Percentiles rank a stretch among this genome's conserved stretches.
phyloP scores from a whole-genome alignment of 2,888 invertebrate genomes.

The Amitus sp. region DNA sequence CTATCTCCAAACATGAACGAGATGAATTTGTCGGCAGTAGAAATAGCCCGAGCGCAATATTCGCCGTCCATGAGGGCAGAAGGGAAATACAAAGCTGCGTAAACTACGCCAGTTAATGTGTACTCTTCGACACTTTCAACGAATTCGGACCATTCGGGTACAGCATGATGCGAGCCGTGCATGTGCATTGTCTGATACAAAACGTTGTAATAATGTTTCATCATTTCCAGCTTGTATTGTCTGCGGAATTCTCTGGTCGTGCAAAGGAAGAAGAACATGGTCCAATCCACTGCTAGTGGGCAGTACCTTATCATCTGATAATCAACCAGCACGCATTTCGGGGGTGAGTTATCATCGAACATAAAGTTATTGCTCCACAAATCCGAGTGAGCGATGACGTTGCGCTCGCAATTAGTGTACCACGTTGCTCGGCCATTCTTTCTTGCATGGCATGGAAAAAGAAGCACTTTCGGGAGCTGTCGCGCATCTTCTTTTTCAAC shows the following conservation, averaged over 20 bases:
- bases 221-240: slow-evolving; percentile 60
- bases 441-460: slow-evolving; percentile 12
- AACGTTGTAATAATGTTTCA: slow-evolving; percentile 69
- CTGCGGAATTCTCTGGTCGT: not conserved
- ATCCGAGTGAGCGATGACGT: slow-evolving; percentile 70
- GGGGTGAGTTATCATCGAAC: slow-evolving; percentile 61
- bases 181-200: slow-evolving; percentile 40
- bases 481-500: slow-evolving; percentile 23
- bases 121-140: slow-evolving; percentile 53
- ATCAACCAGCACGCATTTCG: slow-evolving; percentile 74
- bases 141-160: slow-evolving; percentile 56
- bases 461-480: slow-evolving; percentile 18
- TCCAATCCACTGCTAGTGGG: not conserved
- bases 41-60: slow-evolving; percentile 42
- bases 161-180: slow-evolving; percentile 51
- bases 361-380: slow-evolving; percentile 74
- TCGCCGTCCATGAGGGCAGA: slow-evolving; percentile 51
- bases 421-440: slow-evolving; percentile 28
- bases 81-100: slow-evolving; percentile 51
- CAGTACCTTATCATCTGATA: slow-evolving; percentile 74
- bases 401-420: slow-evolving; percentile 52
- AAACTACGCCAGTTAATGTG: slow-evolving; percentile 49
- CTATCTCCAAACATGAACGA: slow-evolving; percentile 45
- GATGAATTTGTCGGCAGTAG: slow-evolving; percentile 41
- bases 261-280: slow-evolving; percentile 22